Evolutionary conservation across 2,113 vertebrate genomes (phyloP), one percentile per base, ranked within the genome.

Genomic region (Ictalurus punctatus): DNA sequence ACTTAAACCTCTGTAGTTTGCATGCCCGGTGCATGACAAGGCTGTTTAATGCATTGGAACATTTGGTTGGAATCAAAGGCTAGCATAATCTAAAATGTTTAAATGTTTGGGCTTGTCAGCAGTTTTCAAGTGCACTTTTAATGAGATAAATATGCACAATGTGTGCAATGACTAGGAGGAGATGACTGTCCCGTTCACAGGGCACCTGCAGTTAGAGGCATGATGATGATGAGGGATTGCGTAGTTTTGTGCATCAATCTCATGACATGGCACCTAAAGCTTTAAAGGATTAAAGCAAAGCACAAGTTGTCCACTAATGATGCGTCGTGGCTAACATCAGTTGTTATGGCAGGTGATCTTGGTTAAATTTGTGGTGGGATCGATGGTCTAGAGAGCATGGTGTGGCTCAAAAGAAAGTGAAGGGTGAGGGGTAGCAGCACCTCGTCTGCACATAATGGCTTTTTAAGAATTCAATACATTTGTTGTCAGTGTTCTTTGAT

Each of bases 281-380:
- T 92, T 95, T 92, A 91, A 89, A 71, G 91, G 85, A 94, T 92
- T 85, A 69, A 91, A 92, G 93, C 88, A 81, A 93, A 30, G 90
- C 90, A 85, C 84, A 90, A 83, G 89, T 91, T 67, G 83, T 88
- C 89, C 90, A 40, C 89, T 84, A 92, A 92, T 89, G 90, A 92
- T 91, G 89, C 87, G 89, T 40, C 92, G 92, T 92, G 92, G 91
- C 73, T 27, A 81, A 90, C 92, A 92, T 92, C 93, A 93, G 92
- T 92, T 91, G 91, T 93, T 93, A 92, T 91, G 90, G 91, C 90
- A 92, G 92, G 92, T 91, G 85, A 89, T 91, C 88, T 93, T 52
- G 48, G 92, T 86, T 92, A 94, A 95, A 93, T 94, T 95, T 95
- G 90, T 91, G 90, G 85, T 61, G 86, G 93, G 94, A 95, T 93